Evolutionary conservation across 2,797 vertebrate genomes (phyloP), one percentile per base, ranked within the genome.

Genomic region (Mus minutoides): DNA sequence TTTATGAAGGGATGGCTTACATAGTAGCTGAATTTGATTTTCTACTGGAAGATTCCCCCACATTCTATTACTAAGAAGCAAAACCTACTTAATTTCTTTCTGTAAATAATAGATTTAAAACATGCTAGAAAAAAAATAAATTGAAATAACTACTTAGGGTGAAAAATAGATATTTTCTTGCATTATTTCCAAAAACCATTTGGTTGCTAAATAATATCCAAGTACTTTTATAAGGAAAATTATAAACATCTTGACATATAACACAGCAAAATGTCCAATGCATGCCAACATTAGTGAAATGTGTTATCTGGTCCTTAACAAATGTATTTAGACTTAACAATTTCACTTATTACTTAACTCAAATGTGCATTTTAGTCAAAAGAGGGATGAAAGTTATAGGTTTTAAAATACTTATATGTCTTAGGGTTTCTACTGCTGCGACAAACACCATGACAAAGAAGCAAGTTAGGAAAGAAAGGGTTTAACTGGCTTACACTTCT

Each of bases 281-380:
- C n/a, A 9, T 71, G 17, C 80, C 43, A 71, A 54, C 67, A 92
- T 40, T 31, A 90, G 43, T 24, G 67, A 95, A 91, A 83, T 54
- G 52, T 69, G 2, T 56, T 56, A 91, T 77, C 49, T 91, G 17
- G 17, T 77, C 46, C 92, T 87, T 90, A n/a, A 69, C 56, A 93
- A 96, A 92, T 84, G 1, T 82, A 92, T 88, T 6, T 31, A 91
- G 40, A 91, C 69, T 54, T 34, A 89, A 87, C 37, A 91, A 85
- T 89, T 91, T 83, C 26, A 94, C 37, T 67, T 93, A 85, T 31
- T 92, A 73, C 92, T 90, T 84, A 80, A 96, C 16, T 89, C 62
- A 67, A 75, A 88, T 82, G 21, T 86, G n/a, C 31, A 43, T 69
- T 60, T 89, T 43, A 78, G 52, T 64, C 31, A 92, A 62, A 87